Base-by-base conservation (phyloP, 2,888 invertebrate genomes). In the Ormyrus nitidulus region DNA sequence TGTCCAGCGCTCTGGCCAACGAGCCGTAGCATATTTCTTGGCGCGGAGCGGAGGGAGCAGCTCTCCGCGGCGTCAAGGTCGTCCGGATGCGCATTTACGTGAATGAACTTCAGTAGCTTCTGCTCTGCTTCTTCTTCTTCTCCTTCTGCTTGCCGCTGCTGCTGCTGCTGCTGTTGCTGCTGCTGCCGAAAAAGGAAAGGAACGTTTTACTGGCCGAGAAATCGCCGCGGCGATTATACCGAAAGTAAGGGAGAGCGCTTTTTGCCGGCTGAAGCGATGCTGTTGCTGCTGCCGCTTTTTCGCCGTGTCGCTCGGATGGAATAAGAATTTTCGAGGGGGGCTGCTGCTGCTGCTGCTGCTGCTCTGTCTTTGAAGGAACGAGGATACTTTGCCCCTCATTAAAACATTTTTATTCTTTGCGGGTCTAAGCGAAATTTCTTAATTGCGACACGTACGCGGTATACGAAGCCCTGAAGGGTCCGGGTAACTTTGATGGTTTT, bases 71-170 rank as follows among this genome's bases (percentile, higher is more conserved):
- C 61, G 74, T 59, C 75, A 75, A 68, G 68, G 75, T 53, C 75
- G 75, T 68, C 68, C 61, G 61, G 66, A 76, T 76, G 61, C 68
- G 68, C 58, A 44, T 76, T 66, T 76, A 76, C 68, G 75, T 54
- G 75, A 76, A 76, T 76, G 68, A 76, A 68, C 75, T 68, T 68
- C 70, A 34, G 64, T 64, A 49, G 62, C 56, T 64, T 69, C 62
- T 56, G 54, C 62, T 58, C 6, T n/a, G 34, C 83, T 82, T 84
- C 81, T 75, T 85, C 84, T 59, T 61, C 62, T 34, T 76, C 79
- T 68, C 61, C 68, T 53, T 72, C 56, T 58, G 48, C 51, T 71
- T 65, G 19, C 19, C 19, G 19, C 19, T 44, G 72, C 34, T 34
- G 71, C n/a, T 68, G 68, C 66, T 44, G n/a, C 66, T 34, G 62